phyloP scores from a whole-genome alignment of 2,888 invertebrate species.

The Trissolcus japonicus region DNA sequence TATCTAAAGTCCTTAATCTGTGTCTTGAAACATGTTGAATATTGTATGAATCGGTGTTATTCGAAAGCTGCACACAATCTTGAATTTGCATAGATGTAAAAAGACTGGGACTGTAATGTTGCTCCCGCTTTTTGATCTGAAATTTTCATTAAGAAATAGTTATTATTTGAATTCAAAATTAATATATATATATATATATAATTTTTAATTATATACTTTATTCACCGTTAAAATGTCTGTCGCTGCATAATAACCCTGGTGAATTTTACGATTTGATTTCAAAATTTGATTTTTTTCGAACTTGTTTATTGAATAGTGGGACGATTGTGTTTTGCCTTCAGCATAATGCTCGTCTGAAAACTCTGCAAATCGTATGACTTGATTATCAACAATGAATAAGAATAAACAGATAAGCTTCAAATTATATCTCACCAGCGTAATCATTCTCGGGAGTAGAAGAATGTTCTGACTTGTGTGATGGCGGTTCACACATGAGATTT shows the following conservation, averaged over 20 bases:
- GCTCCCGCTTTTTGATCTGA: conserved; percentile 81
- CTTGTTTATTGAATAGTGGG: conserved; percentile 66
- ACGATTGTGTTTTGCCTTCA: conserved; percentile 73
- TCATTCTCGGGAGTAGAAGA: conserved; percentile 78
- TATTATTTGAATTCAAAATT: too few species aligned
- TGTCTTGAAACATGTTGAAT: conserved; percentile 83
- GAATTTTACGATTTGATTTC: conserved; percentile 68
- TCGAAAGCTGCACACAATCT: conserved; percentile 76
- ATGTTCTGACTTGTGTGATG: conserved; percentile 63
- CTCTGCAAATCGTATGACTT: conserved; percentile 68
- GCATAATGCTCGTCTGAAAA: conserved; percentile 79
- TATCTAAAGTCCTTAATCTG: conserved; percentile 88
- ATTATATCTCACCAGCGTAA: conserved; percentile 72
- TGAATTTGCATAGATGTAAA: conserved; percentile 86
- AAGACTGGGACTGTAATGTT: conserved; percentile 82
- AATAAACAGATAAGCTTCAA: not conserved
- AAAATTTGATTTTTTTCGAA: conserved; percentile 63
- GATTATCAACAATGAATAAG: not conserved
- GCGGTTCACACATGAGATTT: conserved; percentile 61
- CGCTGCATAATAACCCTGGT: conserved; percentile 86
- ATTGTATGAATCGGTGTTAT: conserved; percentile 64
- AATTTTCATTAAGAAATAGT: conserved; percentile 10
- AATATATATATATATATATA: not conserved
- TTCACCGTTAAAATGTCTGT: conserved; percentile 86
- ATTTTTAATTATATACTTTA: conserved; percentile 9